Evolutionary conservation across 2,113 vertebrate species (phyloP).

Genomic region (Lasiurus cinereus): DNA sequence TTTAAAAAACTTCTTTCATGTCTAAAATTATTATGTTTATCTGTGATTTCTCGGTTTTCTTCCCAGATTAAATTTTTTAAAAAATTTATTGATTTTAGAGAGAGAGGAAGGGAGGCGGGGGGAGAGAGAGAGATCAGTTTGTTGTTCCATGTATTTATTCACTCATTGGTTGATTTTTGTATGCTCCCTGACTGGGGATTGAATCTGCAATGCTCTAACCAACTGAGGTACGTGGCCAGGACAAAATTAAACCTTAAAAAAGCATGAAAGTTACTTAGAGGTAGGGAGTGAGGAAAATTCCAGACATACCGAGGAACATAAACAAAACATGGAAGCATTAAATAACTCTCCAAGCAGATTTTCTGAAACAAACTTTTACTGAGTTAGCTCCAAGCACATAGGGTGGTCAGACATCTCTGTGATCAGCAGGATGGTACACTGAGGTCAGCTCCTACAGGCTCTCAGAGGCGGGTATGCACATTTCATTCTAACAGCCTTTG

Average conservation of each 20-base stretch:
- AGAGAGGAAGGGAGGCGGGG: no score
- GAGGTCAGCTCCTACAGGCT: background rate
- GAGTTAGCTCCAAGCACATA: background rate
- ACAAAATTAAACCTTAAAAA: constrained; percentile 8
- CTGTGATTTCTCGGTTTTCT: background rate
- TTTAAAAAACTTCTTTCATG: constrained; percentile 15
- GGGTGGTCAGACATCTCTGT: background rate
- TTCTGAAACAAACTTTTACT: background rate
- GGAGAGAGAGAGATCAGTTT: background rate
- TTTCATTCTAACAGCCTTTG: background rate
- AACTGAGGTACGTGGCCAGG: background rate
- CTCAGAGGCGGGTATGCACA: background rate
- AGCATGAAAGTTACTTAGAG: background rate
- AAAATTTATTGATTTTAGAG: no score
- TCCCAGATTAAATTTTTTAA: background rate
- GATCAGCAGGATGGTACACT: background rate
- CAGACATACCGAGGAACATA: background rate
- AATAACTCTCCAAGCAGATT: background rate
- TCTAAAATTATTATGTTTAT: constrained; percentile 37
- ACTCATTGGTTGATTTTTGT: background rate
- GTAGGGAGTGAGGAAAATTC: background rate
- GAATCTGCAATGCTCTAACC: background rate
- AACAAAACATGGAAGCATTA: background rate
- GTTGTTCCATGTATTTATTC: background rate
- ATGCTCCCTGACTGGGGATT: background rate